Conservation (phyloP, 2,113 vertebrate genomes). For the Phocoena phocoena region DNA sequence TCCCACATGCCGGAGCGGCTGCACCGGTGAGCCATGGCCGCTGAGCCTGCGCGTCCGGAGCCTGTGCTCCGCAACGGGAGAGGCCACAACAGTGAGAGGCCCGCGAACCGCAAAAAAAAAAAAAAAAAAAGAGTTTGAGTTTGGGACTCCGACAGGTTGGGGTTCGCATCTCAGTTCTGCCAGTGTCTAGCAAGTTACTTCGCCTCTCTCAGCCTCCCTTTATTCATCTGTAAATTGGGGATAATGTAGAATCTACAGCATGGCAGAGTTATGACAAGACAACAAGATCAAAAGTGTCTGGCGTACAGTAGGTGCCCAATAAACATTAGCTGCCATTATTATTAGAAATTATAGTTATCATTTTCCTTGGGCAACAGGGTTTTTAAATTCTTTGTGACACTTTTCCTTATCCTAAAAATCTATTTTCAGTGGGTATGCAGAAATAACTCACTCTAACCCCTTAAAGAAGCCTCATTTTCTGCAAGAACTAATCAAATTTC, state of each 20-base stretch:
- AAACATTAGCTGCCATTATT: neutral
- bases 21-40: too few relatives aligned
- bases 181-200: neutral
- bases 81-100: too few relatives aligned
- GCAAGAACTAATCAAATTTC: neutral
- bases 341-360: neutral
- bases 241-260: accelerated
- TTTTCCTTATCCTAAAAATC: neutral
- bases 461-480: neutral
- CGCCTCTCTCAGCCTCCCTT: neutral
- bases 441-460: neutral
- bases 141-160: accelerated
- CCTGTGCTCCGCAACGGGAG: too few relatives aligned
- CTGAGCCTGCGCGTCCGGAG: too few relatives aligned
- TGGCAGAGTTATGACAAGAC: neutral
- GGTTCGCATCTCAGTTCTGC: neutral
- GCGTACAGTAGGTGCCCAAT: neutral
- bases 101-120: too few relatives aligned
- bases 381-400: neutral
- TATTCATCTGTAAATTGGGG: neutral
- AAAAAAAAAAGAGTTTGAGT: neutral
- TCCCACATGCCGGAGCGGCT: too few relatives aligned
- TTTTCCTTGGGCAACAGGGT: neutral
- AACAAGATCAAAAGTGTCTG: neutral
- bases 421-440: neutral